Percentiles rank a stretch among this genome's conserved stretches.
phyloP scores from a whole-genome alignment of 2,888 invertebrate genomes.

The Dicyrtoma fusca region DNA sequence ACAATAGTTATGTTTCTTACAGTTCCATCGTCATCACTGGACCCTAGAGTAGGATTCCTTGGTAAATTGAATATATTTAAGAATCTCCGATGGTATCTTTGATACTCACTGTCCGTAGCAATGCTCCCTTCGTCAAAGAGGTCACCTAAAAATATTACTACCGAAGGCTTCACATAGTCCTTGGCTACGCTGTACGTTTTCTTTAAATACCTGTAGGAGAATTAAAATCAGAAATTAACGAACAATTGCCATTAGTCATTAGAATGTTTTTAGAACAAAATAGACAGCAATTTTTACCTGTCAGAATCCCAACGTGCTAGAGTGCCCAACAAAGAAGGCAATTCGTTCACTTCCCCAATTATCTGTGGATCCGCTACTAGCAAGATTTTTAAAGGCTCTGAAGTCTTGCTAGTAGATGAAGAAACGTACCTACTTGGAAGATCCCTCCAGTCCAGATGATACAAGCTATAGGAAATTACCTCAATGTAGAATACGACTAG shows the following conservation, averaged over 20 bases:
- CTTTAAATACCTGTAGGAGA: conserved; percentile 71
- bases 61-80: conserved; percentile 65
- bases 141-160: conserved; percentile 89
- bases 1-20: too few species aligned
- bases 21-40: too few species aligned
- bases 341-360: conserved; percentile 77
- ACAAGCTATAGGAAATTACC: conserved; percentile 24
- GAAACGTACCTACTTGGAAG: not conserved
- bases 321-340: conserved; percentile 68
- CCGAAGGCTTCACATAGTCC: conserved; percentile 67
- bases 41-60: too few species aligned
- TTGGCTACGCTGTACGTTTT: conserved; percentile 77
- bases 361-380: conserved; percentile 92
- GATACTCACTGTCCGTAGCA: conserved; percentile 72
- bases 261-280: conserved; percentile 1
- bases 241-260: not conserved
- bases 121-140: conserved; percentile 92
- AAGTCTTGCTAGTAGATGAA: too few species aligned
- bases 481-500: conserved; percentile 23
- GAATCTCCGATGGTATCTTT: conserved; percentile 75
- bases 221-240: too few species aligned
- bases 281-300: conserved; percentile 67
- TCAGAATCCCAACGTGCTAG: conserved; percentile 86
- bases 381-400: conserved; percentile 68
- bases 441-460: conserved; percentile 16